Percentiles rank a stretch among this genome's conserved stretches.
These are phyloP conservation scores for Dolichotis patagonum DNA, from an alignment of 2,113 vertebrate genomes.

Conservation along the genomic window DNA sequence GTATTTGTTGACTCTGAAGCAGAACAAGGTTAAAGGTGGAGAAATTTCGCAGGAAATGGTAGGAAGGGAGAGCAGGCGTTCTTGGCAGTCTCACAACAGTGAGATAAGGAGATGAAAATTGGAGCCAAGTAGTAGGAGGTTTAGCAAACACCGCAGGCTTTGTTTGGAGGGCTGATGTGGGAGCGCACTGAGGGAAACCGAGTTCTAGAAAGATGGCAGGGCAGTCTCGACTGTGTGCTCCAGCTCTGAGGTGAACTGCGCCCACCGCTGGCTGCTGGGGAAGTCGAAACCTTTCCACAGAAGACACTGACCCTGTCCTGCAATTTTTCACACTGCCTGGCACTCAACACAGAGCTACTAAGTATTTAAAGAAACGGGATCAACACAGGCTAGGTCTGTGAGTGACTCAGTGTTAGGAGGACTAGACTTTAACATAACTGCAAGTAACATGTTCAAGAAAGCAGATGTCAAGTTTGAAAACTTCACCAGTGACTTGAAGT, in stretches of 20 bases:
- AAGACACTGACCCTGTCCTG: not conserved
- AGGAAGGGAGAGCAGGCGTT: not conserved
- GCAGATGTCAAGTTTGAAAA: not conserved
- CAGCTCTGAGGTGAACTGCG: no score
- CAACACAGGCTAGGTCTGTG: not conserved
- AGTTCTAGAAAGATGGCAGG: not conserved
- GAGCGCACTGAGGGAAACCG: not conserved
- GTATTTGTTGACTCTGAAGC: no score
- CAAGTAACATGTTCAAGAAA: not conserved
- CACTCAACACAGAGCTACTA: not conserved
- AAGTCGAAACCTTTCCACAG: not conserved
- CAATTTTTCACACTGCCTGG: not conserved
- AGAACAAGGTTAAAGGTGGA: no score
- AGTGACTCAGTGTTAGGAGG: not conserved
- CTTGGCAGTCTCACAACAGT: not conserved
- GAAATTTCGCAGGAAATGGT: not conserved
- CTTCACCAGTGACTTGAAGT: not conserved
- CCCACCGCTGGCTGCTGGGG: not conserved
- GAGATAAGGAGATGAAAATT: not conserved
- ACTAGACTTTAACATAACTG: not conserved
- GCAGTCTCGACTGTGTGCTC: not conserved
- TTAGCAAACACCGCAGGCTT: not conserved
- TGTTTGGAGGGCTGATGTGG: not conserved
- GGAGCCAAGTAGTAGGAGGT: not conserved
- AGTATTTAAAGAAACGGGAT: not conserved